Evolutionary conservation across 2,113 vertebrate species (phyloP), one percentile per base, ranked within the genome.

Genomic region (Microcebus tavaratra): DNA sequence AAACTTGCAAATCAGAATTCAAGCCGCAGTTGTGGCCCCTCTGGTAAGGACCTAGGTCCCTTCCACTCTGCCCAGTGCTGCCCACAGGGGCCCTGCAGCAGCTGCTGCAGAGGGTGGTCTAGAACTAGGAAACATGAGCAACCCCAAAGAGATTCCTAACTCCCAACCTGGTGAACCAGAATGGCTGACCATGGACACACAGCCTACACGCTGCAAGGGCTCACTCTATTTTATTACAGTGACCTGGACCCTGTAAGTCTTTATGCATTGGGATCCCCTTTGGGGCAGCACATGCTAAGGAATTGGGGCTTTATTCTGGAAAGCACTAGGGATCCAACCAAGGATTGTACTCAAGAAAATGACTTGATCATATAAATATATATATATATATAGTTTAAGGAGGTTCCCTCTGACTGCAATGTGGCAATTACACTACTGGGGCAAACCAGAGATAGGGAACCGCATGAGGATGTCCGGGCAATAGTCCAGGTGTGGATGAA

Each of bases 1-100:
- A 99, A 99, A 98, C 99, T 99, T 95, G 99, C 99, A 97, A 99
- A 99, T 98, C 99, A 99, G 98, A 99, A 99, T 98, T 99, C 99
- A 45, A 99, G 98, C 96, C 99, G 99, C 91, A 99, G 98, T 91
- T 99, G 99, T 15, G 98, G 99, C 48, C 97, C 99, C 10, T 99
- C 99, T 57, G 98, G 99, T 98, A 99, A 99, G 97, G 92, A 98
- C 53, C 78, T 59, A 18, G 39, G 34, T 48, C 72, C 50, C 61
- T 57, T 14, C 29, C 31, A 27, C 34, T 39, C 72, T 95, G 59
- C 2, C 65, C 34, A 45, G 0, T 80, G 76, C 75, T 42, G 27
- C 10, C 86, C 42, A 63, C 4, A 73, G 9, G n/a, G 63, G 29
- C 83, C 48, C 90, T 20, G 1, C 23, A 82, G 36, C 36, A 83